phyloP scores from a whole-genome alignment of 2,888 invertebrate genomes.

The Cenopis cana region DNA sequence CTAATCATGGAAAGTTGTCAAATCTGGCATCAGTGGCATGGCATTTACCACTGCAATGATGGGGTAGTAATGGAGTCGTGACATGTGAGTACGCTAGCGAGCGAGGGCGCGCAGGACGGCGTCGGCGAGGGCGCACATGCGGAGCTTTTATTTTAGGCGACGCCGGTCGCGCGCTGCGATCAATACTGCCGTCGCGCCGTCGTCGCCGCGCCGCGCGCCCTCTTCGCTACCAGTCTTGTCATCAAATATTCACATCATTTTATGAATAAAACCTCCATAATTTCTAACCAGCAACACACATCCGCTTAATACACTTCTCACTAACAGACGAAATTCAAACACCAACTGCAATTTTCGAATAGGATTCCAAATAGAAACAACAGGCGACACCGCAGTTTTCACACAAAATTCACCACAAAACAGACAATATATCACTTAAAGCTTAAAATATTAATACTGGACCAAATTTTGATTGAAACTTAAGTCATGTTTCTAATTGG shows the following conservation, averaged over 20 bases:
- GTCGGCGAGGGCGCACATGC: conserved; percentile 71
- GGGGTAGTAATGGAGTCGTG: conserved; percentile 39
- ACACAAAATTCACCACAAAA: conserved; percentile 27
- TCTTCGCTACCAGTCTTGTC: conserved; percentile 72
- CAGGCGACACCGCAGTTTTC: conserved; percentile 25
- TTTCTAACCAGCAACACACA: conserved; percentile 45
- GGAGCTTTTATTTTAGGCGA: conserved; percentile 82
- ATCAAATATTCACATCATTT: conserved; percentile 84
- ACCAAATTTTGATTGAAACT: conserved; percentile 29
- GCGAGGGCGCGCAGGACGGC: conserved; percentile 51
- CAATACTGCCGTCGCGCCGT: conserved; percentile 82
- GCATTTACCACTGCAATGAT: conserved; percentile 27
- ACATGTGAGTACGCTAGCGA: conserved; percentile 48
- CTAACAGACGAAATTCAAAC: conserved; percentile 8
- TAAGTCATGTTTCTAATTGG: conserved; percentile 46
- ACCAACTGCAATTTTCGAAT: conserved; percentile 1
- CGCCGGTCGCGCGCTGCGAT: conserved; percentile 78
- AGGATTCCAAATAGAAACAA: conserved; percentile 18
- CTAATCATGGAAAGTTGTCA: conserved; percentile 17
- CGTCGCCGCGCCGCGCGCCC: conserved; percentile 76
- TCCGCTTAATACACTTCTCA: conserved; percentile 24
- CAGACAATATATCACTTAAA: conserved; percentile 7
- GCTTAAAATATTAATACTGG: not conserved
- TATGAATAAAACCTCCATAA: conserved; percentile 67
- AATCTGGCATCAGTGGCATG: conserved; percentile 19